Percentiles rank a stretch among this genome's conserved stretches.
These are phyloP conservation scores for Brachionus koreanus DNA, from an alignment of 1,140 invertebrate genomes.

Conservation along the genomic window DNA sequence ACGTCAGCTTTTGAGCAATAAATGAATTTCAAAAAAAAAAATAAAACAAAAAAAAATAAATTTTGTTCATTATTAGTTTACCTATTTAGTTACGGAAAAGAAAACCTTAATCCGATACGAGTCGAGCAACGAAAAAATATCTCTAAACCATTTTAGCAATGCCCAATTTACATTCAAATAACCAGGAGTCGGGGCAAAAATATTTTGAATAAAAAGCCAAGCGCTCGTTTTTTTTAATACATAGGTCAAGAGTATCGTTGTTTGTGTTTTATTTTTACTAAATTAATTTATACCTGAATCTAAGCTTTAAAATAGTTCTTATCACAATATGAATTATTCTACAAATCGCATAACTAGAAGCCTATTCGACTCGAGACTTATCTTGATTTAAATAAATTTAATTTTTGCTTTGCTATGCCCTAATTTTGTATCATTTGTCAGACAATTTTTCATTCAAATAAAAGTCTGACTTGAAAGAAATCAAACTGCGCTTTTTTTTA, in stretches of 20 bases:
- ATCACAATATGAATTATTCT: background rate
- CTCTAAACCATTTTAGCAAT: conserved; percentile 7
- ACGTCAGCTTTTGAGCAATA: background rate
- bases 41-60: background rate
- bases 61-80: background rate
- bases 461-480: background rate
- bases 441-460: background rate
- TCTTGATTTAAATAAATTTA: background rate
- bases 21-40: background rate
- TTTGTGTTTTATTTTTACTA: background rate
- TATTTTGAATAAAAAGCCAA: background rate
- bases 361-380: background rate
- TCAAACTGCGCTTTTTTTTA: background rate
- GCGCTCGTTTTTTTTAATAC: background rate
- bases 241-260: background rate
- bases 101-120: background rate
- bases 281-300: background rate
- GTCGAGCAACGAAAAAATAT: background rate
- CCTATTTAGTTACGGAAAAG: background rate
- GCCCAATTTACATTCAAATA: background rate
- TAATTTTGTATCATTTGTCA: background rate
- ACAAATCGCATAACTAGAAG: background rate
- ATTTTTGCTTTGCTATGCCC: background rate
- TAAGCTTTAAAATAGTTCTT: background rate
- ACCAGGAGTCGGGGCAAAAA: background rate